These are phyloP conservation scores for Plutomurus gul DNA, from an alignment of 1,140 invertebrate genomes.

Conservation along the genomic window DNA sequence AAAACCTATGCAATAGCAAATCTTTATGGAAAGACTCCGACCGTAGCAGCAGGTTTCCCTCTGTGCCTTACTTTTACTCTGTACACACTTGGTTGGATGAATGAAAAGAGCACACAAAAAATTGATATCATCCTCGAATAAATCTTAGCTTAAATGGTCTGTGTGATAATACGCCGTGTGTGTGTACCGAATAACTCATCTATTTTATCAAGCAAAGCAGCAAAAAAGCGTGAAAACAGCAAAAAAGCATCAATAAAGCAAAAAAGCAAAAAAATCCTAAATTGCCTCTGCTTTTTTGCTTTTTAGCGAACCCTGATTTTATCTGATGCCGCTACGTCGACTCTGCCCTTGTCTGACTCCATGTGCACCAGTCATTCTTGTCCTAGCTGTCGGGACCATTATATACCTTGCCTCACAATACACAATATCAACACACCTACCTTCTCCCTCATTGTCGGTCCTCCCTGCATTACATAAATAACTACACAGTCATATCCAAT, in stretches of 20 bases:
- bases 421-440: conserved; percentile 26
- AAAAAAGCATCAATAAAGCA: no score
- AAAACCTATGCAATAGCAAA: conserved; percentile 35
- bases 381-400: not conserved
- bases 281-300: no score
- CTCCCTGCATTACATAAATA: not conserved
- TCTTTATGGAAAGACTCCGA: conserved; percentile 42
- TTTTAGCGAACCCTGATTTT: no score
- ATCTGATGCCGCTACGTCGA: conserved; percentile 47
- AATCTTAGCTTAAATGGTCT: conserved; percentile 55
- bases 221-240: no score
- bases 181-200: conserved; percentile 52
- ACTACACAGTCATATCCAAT: not conserved
- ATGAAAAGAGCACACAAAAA: conserved; percentile 52
- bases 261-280: no score
- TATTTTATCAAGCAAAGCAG: no score
- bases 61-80: conserved; percentile 26
- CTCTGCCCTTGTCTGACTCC: conserved; percentile 21
- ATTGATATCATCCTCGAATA: conserved; percentile 55
- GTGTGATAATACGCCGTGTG: conserved; percentile 54
- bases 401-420: not conserved
- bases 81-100: conserved; percentile 39
- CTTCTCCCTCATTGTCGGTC: not conserved
- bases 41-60: conserved; percentile 53
- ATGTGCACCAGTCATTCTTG: conserved; percentile 11